Percentiles rank a stretch among this genome's conserved stretches.
phyloP scores from a whole-genome alignment of 2,888 invertebrate species.

The Platycnemis pennipes region DNA sequence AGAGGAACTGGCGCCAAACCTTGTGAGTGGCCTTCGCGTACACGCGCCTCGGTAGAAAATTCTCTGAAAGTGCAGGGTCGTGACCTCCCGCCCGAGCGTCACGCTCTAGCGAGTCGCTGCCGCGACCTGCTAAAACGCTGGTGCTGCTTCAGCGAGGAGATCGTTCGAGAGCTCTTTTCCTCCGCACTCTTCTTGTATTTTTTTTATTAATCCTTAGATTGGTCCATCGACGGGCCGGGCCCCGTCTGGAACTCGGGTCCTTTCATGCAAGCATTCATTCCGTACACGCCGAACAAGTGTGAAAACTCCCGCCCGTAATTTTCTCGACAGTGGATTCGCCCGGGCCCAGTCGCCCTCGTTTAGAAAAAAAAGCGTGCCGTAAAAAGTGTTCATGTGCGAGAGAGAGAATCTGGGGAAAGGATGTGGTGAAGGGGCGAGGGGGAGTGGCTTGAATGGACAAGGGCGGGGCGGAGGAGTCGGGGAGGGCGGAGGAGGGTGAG shows the following conservation, averaged over 20 bases:
- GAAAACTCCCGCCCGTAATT: neutral
- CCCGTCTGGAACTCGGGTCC: neutral
- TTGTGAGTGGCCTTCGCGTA: no score
- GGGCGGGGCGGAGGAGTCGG: neutral
- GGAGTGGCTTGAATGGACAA: neutral
- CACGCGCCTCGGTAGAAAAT: no score
- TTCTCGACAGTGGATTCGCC: neutral
- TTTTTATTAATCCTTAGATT: neutral
- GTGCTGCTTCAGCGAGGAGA: neutral
- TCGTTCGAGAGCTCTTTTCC: neutral
- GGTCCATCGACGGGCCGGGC: neutral
- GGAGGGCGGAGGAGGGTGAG: neutral
- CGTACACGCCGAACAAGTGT: neutral
- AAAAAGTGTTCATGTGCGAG: neutral
- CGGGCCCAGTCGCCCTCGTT: neutral
- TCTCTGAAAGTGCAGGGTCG: neutral
- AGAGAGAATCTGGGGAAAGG: conserved; percentile 14
- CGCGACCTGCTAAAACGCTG: neutral
- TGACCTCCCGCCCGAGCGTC: neutral
- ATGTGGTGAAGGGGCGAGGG: neutral
- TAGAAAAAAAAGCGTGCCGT: neutral
- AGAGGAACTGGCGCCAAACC: no score
- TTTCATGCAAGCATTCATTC: neutral
- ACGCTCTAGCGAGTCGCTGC: neutral
- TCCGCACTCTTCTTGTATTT: neutral